Percentiles rank a stretch among this genome's conserved stretches.
Conservation (phyloP, 1,140 invertebrate species). For the Apocrypta bakeri region DNA sequence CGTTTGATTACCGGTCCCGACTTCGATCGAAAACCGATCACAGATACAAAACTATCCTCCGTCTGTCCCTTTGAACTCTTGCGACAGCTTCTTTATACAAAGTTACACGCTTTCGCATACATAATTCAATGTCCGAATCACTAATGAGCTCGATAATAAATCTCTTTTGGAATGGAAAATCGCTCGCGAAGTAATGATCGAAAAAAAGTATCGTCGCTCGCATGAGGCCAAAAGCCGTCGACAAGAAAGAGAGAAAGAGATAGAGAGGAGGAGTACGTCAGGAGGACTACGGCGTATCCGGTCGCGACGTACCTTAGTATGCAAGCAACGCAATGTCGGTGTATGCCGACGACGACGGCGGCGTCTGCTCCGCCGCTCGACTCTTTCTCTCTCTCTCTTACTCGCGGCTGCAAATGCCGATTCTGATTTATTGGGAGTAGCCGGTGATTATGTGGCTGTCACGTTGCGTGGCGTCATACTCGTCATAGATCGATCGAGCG, state of each 20-base stretch:
- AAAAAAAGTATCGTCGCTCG: slow-evolving; percentile 4
- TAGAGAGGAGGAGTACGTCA: slow-evolving; percentile 27
- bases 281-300: slow-evolving; percentile 45
- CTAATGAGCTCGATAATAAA: no score
- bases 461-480: slow-evolving; percentile 46
- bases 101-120: neutral
- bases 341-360: slow-evolving; percentile 28
- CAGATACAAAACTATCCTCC: neutral
- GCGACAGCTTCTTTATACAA: slow-evolving; percentile 31
- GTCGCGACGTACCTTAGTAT: slow-evolving; percentile 44
- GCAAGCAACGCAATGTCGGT: slow-evolving; percentile 51
- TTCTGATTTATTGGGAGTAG: neutral
- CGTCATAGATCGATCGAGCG: slow-evolving; percentile 46
- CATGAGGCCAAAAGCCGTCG: neutral
- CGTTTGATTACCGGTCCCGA: slow-evolving; percentile 40
- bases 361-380: slow-evolving; percentile 26
- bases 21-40: slow-evolving; percentile 29
- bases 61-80: slow-evolving; percentile 42
- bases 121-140: no score
- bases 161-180: neutral
- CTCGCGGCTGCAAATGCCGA: slow-evolving; percentile 11
- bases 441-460: neutral
- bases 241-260: neutral
- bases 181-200: neutral
- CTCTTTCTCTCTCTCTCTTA: slow-evolving; percentile 20